These are phyloP conservation scores for Sminthurides bifidus DNA, from an alignment of 1,140 invertebrate species.

Conservation along the genomic window DNA sequence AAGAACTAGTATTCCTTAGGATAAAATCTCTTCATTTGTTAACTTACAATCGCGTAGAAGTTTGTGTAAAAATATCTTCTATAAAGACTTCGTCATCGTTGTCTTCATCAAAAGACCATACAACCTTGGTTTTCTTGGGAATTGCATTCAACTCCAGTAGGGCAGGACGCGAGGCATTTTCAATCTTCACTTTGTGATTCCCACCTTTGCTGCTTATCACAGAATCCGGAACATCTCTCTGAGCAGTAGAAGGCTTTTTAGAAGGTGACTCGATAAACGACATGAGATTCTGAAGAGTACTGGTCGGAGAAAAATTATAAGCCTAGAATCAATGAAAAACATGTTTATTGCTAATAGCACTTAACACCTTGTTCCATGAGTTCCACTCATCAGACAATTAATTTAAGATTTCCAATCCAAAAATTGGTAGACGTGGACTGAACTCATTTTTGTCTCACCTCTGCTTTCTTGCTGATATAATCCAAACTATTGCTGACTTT, in stretches of 20 bases:
- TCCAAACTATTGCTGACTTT: too few species aligned
- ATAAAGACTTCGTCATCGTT: neutral
- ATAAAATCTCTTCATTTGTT: neutral
- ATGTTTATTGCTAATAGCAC: too few species aligned
- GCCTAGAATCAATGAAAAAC: too few species aligned
- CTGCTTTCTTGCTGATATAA: too few species aligned
- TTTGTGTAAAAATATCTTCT: neutral
- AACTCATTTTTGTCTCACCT: neutral
- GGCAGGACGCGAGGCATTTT: neutral
- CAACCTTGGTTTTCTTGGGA: neutral
- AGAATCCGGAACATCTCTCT: too few species aligned
- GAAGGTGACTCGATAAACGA: neutral
- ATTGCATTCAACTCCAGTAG: neutral
- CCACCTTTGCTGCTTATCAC: too few species aligned
- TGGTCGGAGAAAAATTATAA: neutral
- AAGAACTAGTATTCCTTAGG: neutral
- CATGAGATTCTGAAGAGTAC: neutral
- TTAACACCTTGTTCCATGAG: too few species aligned
- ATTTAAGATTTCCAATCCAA: too few species aligned
- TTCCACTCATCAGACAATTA: too few species aligned
- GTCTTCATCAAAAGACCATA: slow-evolving; percentile 4
- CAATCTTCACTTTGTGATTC: too few species aligned
- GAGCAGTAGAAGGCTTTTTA: neutral
- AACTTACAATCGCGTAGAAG: neutral
- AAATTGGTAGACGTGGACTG: neutral